phyloP scores from a whole-genome alignment of 2,888 invertebrate genomes.

The Hoplodrina blanda region DNA sequence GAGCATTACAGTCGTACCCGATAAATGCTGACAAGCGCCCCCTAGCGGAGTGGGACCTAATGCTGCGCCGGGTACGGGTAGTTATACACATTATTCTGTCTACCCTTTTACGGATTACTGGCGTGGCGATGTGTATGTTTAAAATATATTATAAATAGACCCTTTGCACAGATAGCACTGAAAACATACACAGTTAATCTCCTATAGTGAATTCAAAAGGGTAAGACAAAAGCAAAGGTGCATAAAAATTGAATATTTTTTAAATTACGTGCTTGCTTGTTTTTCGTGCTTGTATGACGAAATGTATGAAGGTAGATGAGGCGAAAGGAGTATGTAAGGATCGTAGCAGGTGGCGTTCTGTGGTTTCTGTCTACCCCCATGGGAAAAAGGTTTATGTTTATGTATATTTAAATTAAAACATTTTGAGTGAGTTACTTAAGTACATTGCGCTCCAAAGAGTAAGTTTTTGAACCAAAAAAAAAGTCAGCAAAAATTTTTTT shows the following conservation, averaged over 20 bases:
- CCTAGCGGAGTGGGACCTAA: slow-evolving; percentile 29
- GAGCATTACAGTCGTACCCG: slow-evolving; percentile 17
- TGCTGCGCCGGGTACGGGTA: background rate
- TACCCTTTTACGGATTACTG: slow-evolving; percentile 54
- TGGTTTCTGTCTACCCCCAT: no score
- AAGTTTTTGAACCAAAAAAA: no score
- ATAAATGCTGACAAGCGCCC: slow-evolving; percentile 40
- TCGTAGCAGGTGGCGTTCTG: no score
- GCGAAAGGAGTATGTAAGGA: no score
- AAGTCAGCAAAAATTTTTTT: no score
- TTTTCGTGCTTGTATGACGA: no score
- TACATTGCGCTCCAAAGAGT: no score
- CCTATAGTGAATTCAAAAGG: background rate
- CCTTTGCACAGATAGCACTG: slow-evolving; percentile 31
- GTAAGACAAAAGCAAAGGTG: background rate
- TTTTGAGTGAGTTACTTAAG: no score
- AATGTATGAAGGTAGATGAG: no score
- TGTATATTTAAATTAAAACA: no score
- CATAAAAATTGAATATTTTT: background rate
- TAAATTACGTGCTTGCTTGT: no score
- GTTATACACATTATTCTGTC: slow-evolving; percentile 28
- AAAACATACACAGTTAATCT: slow-evolving; percentile 32
- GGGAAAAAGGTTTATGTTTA: no score
- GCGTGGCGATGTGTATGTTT: slow-evolving; percentile 37
- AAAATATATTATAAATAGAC: slow-evolving; percentile 51